Evolutionary conservation across 2,888 invertebrate genomes (phyloP).

Genomic region (Itoplectis maculator): DNA sequence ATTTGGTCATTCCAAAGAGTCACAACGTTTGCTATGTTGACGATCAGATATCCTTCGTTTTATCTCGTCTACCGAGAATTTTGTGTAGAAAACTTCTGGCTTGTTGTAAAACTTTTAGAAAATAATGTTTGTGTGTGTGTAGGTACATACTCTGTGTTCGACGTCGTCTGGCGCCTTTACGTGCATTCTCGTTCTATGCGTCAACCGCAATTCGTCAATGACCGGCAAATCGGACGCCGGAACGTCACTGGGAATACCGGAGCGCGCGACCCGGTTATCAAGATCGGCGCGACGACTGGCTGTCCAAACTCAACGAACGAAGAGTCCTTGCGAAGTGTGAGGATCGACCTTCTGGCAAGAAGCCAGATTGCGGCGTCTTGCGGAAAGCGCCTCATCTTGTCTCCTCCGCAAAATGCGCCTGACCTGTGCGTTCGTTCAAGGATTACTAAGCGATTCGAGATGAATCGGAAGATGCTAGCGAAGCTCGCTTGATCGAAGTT

Average conservation of each 20-base stretch:
- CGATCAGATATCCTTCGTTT: conserved; percentile 46
- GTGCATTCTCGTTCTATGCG: conserved; percentile 41
- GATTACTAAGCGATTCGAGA: conserved; percentile 36
- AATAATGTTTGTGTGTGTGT: conserved; percentile 43
- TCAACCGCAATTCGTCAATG: conserved; percentile 67
- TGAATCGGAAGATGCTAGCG: neutral
- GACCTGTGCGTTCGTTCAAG: conserved; percentile 7
- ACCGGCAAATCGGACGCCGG: conserved; percentile 50
- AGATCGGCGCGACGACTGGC: conserved; percentile 54
- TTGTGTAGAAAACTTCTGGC: conserved; percentile 45
- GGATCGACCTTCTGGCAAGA: conserved; percentile 56
- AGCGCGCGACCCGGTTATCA: conserved; percentile 56
- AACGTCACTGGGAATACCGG: conserved; percentile 45
- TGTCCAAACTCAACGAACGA: conserved; percentile 23
- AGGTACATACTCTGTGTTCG: conserved; percentile 31
- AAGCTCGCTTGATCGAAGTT: neutral
- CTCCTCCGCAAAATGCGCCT: neutral
- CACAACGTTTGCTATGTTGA: conserved; percentile 36
- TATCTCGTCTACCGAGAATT: conserved; percentile 35
- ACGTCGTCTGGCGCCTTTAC: conserved; percentile 9
- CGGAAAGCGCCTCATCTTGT: conserved; percentile 41
- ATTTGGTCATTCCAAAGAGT: conserved; percentile 25
- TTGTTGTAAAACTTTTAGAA: conserved; percentile 54
- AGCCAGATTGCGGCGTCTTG: conserved; percentile 47
- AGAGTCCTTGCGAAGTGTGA: conserved; percentile 53